A percentile compares a stretch with the other conserved stretches of the same genome.
Evolutionary conservation across 1,140 invertebrate genomes (phyloP).

Genomic region (Pantala flavescens): DNA sequence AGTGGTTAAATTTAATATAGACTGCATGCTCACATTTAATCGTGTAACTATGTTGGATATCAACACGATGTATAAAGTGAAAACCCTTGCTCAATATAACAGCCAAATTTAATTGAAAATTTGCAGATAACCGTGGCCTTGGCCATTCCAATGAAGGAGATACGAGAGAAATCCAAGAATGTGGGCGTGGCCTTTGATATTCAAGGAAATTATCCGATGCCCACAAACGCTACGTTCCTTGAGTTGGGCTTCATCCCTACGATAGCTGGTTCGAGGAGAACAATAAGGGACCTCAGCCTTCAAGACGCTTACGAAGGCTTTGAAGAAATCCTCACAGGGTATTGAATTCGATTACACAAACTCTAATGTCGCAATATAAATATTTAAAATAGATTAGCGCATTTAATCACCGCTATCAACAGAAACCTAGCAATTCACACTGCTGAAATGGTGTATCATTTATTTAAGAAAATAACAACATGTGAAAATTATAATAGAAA

Average conservation of each 20-base stretch:
- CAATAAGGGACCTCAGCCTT: conserved; percentile 18
- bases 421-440: too few relatives aligned
- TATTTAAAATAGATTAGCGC: too few relatives aligned
- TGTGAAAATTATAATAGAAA: too few relatives aligned
- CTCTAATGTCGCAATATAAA: conserved; percentile 23
- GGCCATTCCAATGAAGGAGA: background rate
- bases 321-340: background rate
- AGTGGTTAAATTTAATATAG: too few relatives aligned
- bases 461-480: too few relatives aligned
- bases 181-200: background rate
- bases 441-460: too few relatives aligned
- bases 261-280: background rate
- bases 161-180: background rate
- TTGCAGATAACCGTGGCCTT: background rate
- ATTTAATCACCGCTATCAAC: too few relatives aligned
- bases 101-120: too few relatives aligned
- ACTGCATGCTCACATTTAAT: too few relatives aligned
- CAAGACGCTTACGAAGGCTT: background rate
- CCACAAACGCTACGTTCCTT: background rate
- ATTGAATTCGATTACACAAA: background rate
- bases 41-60: too few relatives aligned
- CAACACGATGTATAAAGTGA: too few relatives aligned
- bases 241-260: background rate
- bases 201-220: background rate
- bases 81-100: too few relatives aligned